A percentile compares a stretch with the other conserved stretches of the same genome.
Conservation (phyloP, 2,113 vertebrate genomes). For the Ursus arctos region DNA sequence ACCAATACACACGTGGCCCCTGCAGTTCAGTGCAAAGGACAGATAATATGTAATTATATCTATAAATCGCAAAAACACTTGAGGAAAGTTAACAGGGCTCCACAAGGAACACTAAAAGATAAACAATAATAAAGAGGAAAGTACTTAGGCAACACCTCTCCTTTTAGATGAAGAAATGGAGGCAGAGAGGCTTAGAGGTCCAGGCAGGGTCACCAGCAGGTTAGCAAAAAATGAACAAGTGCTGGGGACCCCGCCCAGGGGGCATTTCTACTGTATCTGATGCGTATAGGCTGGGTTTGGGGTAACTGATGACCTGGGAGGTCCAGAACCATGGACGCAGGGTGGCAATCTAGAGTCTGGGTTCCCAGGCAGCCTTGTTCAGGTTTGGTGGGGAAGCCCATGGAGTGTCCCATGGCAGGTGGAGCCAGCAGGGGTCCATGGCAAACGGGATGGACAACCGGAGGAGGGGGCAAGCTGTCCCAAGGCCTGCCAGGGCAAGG, state of each 20-base stretch:
- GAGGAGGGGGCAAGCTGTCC: background rate
- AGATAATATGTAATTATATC: background rate
- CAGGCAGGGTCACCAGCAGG: background rate
- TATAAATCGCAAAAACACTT: background rate
- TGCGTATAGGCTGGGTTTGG: accelerated
- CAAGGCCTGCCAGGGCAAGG: background rate
- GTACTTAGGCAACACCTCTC: no score
- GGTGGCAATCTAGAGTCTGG: background rate
- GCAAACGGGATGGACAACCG: background rate
- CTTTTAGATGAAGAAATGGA: background rate
- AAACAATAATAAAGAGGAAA: background rate
- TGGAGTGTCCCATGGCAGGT: background rate
- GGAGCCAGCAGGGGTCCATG: no score
- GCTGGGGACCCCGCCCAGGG: no score
- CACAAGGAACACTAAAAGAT: background rate
- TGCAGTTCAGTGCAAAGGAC: background rate
- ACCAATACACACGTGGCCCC: background rate
- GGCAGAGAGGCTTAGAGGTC: no score
- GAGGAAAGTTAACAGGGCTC: background rate
- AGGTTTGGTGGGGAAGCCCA: background rate
- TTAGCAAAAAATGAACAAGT: background rate
- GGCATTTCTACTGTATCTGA: background rate
- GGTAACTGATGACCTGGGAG: background rate
- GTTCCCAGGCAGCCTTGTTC: background rate
- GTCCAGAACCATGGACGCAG: no score